A percentile compares a stretch with the other conserved stretches of the same genome.
Evolutionary conservation across 2,888 invertebrate genomes (phyloP).

Genomic region (Teinopalpus imperialis): DNA sequence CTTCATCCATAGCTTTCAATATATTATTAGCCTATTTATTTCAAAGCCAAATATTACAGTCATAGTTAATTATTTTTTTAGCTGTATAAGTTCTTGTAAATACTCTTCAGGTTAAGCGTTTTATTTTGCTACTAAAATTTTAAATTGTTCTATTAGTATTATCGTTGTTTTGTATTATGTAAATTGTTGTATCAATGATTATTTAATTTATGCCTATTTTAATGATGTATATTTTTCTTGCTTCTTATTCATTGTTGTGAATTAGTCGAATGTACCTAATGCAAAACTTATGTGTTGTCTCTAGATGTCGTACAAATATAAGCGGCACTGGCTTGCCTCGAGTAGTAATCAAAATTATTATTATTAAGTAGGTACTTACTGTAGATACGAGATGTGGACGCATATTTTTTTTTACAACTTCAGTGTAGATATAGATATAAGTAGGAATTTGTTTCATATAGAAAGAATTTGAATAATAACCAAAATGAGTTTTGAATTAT

Average conservation of each 20-base stretch:
- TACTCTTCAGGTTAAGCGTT: conserved; percentile 65
- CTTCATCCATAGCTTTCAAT: conserved; percentile 71
- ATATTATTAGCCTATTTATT: conserved; percentile 78
- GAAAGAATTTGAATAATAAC: too few species aligned
- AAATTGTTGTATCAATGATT: conserved; percentile 68
- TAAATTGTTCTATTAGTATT: conserved; percentile 72
- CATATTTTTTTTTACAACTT: conserved; percentile 18
- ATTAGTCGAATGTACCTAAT: conserved; percentile 55
- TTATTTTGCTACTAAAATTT: conserved; percentile 59
- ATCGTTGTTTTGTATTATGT: conserved; percentile 76
- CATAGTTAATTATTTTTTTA: conserved; percentile 77
- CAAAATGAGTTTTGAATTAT: conserved; percentile 8
- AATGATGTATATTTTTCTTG: conserved; percentile 68
- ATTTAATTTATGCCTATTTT: conserved; percentile 63
- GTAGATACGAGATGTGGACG: conserved; percentile 24
- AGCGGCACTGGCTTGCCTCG: conserved; percentile 61
- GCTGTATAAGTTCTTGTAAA: conserved; percentile 75
- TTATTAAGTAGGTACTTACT: conserved; percentile 32
- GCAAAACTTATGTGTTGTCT: conserved; percentile 42
- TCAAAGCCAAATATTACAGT: conserved; percentile 82
- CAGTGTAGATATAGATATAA: conserved; percentile 27
- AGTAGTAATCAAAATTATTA: conserved; percentile 35
- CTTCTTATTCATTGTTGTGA: conserved; percentile 56
- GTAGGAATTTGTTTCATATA: conserved; percentile 26
- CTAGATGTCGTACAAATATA: conserved; percentile 36